Evolutionary conservation across 2,797 vertebrate species (phyloP).

Genomic region (Takifugu rubripes): DNA sequence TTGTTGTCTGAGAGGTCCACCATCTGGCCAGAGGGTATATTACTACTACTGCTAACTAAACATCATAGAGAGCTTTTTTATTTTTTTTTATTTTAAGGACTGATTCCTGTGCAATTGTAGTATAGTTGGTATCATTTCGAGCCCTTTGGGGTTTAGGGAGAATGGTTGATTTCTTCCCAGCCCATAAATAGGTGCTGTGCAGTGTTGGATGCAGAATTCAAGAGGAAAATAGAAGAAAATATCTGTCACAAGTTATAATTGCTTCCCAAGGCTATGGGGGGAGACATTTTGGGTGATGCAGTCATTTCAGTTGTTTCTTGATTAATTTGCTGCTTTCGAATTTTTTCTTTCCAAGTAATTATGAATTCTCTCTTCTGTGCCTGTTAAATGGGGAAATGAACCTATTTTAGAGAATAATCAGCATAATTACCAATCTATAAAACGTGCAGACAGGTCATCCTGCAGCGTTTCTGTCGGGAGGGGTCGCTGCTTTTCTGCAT

Average conservation of each 20-base stretch:
- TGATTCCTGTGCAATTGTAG: slow-evolving; percentile 8
- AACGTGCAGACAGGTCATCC: slow-evolving; percentile 15
- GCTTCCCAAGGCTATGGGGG: too few species aligned
- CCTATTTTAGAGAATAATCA: slow-evolving; percentile 22
- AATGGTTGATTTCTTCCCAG: slow-evolving; percentile 9
- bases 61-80: not conserved
- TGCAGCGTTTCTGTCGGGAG: slow-evolving; percentile 3
- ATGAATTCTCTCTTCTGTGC: too few species aligned
- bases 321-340: too few species aligned
- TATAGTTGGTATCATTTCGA: slow-evolving; percentile 12
- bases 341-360: too few species aligned
- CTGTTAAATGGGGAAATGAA: too few species aligned
- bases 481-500: slow-evolving; percentile 13
- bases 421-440: slow-evolving; percentile 40
- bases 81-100: slow-evolving; percentile 7
- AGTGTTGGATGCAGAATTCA: slow-evolving; percentile 23
- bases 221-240: slow-evolving; percentile 4
- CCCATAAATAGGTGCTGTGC: slow-evolving; percentile 8
- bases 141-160: slow-evolving; percentile 6
- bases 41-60: slow-evolving; percentile 3
- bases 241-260: too few species aligned
- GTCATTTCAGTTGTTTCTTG: too few species aligned
- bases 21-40: slow-evolving; percentile 38
- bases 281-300: too few species aligned
- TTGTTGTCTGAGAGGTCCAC: slow-evolving; percentile 30